These are phyloP conservation scores for Sebastes minor DNA, from an alignment of 2,797 vertebrate species.

Conservation along the genomic window DNA sequence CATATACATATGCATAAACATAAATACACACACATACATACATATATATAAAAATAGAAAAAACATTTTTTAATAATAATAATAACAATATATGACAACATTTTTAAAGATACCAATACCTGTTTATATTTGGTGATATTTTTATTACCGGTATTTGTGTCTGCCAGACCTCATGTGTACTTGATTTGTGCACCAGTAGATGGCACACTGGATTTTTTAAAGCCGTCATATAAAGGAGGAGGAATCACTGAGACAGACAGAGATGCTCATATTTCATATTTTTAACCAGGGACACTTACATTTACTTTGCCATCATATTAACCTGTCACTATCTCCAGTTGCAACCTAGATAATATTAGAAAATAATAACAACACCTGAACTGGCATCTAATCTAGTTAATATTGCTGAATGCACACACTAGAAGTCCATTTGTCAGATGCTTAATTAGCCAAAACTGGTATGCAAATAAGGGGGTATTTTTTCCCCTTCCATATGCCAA, in stretches of 20 bases:
- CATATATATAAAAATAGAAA: too few relatives aligned
- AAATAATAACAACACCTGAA: background rate
- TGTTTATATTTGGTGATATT: background rate
- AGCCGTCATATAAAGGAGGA: constrained; percentile 6
- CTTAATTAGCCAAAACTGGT: background rate
- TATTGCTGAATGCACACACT: background rate
- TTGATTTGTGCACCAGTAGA: constrained; percentile 58
- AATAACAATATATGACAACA: background rate
- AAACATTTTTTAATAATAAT: too few relatives aligned
- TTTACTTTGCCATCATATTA: background rate
- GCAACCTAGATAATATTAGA: background rate
- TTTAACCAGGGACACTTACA: background rate
- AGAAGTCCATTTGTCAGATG: background rate
- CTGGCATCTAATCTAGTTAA: background rate
- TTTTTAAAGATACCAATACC: background rate
- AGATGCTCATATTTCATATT: background rate
- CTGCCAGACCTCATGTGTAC: constrained; percentile 19
- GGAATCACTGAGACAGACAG: constrained; percentile 6
- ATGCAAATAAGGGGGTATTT: background rate
- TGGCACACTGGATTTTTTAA: constrained; percentile 54
- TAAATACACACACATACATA: too few relatives aligned
- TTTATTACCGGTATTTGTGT: constrained; percentile 25
- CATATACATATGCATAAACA: too few relatives aligned
- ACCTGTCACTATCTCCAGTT: background rate
- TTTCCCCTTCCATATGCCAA: background rate